A percentile compares a stretch with the other conserved stretches of the same genome.
These are phyloP conservation scores for Drosophila ananassae DNA, from an alignment of 1,140 invertebrate species.

Conservation along the genomic window DNA sequence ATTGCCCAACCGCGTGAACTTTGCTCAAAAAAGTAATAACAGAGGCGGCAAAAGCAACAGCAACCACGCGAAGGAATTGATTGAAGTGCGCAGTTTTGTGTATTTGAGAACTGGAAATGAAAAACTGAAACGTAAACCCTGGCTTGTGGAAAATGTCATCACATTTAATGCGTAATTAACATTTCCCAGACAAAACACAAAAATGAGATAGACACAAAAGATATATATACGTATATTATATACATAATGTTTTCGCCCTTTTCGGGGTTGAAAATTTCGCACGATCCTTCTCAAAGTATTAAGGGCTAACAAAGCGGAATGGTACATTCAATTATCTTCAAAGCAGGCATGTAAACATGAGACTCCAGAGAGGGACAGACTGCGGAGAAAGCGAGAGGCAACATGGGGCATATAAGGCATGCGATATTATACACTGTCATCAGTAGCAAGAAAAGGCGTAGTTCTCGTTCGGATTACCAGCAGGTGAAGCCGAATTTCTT, in stretches of 20 bases:
- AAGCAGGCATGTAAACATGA: slow-evolving; percentile 37
- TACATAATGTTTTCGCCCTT: slow-evolving; percentile 24
- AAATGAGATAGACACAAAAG: not conserved
- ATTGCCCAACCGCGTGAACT: slow-evolving; percentile 2
- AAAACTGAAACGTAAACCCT: slow-evolving; percentile 26
- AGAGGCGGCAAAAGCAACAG: not conserved
- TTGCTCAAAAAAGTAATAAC: slow-evolving; percentile 2
- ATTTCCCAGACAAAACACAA: slow-evolving; percentile 24
- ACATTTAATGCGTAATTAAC: slow-evolving; percentile 65
- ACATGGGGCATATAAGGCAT: too few species aligned
- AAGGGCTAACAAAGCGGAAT: slow-evolving; percentile 31
- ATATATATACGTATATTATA: slow-evolving; percentile 1
- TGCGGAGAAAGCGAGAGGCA: not conserved
- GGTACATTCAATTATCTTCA: slow-evolving; percentile 61
- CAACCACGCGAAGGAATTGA: slow-evolving; percentile 27
- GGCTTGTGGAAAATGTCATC: not conserved
- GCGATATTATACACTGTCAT: too few species aligned
- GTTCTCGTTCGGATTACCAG: too few species aligned
- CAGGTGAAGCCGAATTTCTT: too few species aligned
- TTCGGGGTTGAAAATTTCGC: slow-evolving; percentile 37
- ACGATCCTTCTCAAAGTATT: slow-evolving; percentile 20
- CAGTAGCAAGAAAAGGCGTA: too few species aligned
- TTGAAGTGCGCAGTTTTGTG: slow-evolving; percentile 34
- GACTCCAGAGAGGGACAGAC: not conserved
- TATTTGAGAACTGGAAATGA: slow-evolving; percentile 5